Evolutionary conservation across 2,797 vertebrate genomes (phyloP), one percentile per base, ranked within the genome.

Genomic region (Thunnus albacares): DNA sequence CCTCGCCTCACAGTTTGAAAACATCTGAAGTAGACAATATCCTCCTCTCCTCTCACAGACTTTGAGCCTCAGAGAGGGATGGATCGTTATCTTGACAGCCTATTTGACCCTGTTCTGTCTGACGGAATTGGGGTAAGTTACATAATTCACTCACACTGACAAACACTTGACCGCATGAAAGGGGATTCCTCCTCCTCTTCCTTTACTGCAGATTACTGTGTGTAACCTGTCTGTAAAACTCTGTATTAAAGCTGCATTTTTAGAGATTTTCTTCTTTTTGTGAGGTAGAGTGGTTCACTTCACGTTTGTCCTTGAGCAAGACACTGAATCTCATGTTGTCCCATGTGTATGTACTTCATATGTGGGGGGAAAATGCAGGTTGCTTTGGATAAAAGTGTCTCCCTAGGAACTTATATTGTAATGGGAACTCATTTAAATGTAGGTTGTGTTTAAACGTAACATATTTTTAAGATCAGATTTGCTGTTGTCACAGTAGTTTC

Each of bases 1-100:
- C 5, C 15, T 5, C 5, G 8, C 14, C 17, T 49, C 45, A 17
- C 45, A 17, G 15, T 17, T 17, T 49, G 45, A 49, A 49, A 49
- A 49, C 6, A 17, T 17, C 15, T 17, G 6, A 49, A 45, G 13
- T 15, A 14, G 45, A 49, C 45, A 2, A 18, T 49, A 49, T 18
- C 45, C 45, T 70, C 24, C 56, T 82, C 30, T 63, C 6, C 60
- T 52, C 63, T 67, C 53, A 9, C 88, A 95, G 95, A 92, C 79
- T 56, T 87, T 41, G 94, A 95, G 83, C 92, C 90, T 83, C 96
- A 96, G 76, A 96, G 94, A 85, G 97, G 97, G 35, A 96, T 99
- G 95, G 98, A 99, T 80, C 92, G 93, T 30, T 99, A 98, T 91
- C 95, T 99, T 71, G 98, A 99, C 93, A 99, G 97, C 83, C 96